Evolutionary conservation across 2,113 vertebrate species (phyloP), one percentile per base, ranked within the genome.

Genomic region (Perca schrenkii): DNA sequence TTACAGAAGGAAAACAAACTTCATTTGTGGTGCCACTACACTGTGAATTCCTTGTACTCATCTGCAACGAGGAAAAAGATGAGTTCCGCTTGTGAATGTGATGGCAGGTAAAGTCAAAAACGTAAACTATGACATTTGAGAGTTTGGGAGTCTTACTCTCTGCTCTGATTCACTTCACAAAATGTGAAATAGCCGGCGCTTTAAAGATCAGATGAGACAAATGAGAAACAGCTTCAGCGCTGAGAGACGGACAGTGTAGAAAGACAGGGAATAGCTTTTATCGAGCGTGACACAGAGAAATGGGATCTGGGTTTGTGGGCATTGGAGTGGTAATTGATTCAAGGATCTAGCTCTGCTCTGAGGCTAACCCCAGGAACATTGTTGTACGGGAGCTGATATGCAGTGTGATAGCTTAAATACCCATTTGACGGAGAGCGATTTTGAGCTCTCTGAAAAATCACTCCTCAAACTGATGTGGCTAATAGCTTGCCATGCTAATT

Each of bases 251-350:
- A 83, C 75, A 77, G 62, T 28, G 63, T 75, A 52, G 76, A 72
- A 72, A 79, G 84, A 89, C 82, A 47, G 82, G 78, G 89, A 92
- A 90, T 85, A 76, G 84, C 66, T 92, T 93, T 92, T 88, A 94
- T 90, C 81, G 87, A 93, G 89, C 74, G 80, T 90, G 91, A 90
- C 92, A 84, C 86, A 65, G 58, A 92, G 85, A 93, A 92, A 94
- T 91, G 85, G 90, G 88, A 89, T 93, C 82, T 89, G 83, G 87
- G 83, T 89, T 88, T 86, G 88, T 84, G 77, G 85, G 73, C 74
- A 89, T 31, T 82, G 83, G 82, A 85, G 80, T 46, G 83, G 83
- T 90, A 93, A 94, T 93, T 88, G 92, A 93, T 91, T 93, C 87
- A 83, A 85, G 73, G 84, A 81, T 85, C 85, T 71, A 34, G 71